phyloP scores from a whole-genome alignment of 2,797 vertebrate species.

The Sebastes diaconus region DNA sequence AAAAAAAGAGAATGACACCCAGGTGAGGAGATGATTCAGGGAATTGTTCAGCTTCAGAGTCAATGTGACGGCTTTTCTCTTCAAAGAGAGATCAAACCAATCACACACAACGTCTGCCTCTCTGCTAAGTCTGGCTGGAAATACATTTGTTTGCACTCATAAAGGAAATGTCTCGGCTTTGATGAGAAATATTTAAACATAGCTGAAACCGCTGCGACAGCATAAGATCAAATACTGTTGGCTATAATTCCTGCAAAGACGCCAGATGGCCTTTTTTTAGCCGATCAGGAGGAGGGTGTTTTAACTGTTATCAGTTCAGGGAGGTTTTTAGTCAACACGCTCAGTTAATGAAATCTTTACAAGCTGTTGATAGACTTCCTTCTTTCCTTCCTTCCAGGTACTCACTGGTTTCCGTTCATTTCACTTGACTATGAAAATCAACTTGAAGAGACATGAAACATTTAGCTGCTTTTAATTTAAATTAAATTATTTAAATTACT shows the following conservation, averaged over 20 bases:
- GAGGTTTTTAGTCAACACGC: background rate
- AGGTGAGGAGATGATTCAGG: background rate
- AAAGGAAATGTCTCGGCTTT: background rate
- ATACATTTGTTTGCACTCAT: slow-evolving; percentile 21
- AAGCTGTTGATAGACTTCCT: background rate
- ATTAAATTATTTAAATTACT: too few relatives aligned
- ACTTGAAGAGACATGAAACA: too few relatives aligned
- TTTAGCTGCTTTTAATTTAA: too few relatives aligned
- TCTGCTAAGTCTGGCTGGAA: background rate
- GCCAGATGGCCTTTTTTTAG: background rate
- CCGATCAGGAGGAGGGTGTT: background rate
- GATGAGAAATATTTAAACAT: background rate
- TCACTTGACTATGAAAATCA: too few relatives aligned
- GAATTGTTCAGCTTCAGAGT: background rate
- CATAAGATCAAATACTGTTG: background rate
- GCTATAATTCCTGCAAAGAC: background rate
- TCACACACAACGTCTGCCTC: background rate
- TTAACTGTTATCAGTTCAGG: background rate
- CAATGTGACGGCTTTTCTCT: background rate
- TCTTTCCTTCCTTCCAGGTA: background rate
- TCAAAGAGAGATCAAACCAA: slow-evolving; percentile 14
- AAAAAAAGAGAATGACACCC: background rate
- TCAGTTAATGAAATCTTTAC: background rate
- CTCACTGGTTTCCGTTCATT: background rate
- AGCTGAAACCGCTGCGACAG: background rate